phyloP scores from a whole-genome alignment of 2,113 vertebrate genomes.

The Gasterosteus nipponicus region DNA sequence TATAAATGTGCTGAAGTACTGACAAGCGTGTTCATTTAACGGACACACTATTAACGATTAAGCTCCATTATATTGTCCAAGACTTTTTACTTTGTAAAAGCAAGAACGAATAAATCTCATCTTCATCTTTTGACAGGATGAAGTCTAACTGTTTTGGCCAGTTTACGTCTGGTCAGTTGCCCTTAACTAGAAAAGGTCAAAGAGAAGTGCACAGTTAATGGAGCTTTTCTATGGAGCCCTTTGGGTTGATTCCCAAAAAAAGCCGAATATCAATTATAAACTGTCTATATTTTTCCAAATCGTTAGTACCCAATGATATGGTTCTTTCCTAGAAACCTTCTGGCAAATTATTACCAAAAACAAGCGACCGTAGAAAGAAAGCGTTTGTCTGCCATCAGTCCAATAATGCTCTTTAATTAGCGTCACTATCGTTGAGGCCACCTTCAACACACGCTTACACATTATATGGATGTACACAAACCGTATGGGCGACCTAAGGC shows the following conservation, averaged over 20 bases:
- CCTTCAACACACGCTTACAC: neutral
- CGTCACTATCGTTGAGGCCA: neutral
- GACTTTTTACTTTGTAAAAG: neutral
- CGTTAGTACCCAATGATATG: neutral
- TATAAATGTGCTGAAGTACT: neutral
- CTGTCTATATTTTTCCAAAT: neutral
- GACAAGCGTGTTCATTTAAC: no score
- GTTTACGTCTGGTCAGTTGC: neutral
- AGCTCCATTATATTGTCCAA: neutral
- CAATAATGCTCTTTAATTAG: neutral
- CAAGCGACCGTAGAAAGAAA: neutral
- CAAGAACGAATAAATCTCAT: neutral
- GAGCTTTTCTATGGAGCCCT: neutral
- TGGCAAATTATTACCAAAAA: neutral
- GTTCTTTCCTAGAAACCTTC: neutral
- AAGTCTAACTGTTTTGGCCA: neutral
- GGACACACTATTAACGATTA: neutral
- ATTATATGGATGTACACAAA: slow-evolving; percentile 1
- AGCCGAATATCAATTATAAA: neutral
- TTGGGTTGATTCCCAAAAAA: neutral
- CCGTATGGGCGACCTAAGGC: neutral
- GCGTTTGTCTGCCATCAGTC: neutral
- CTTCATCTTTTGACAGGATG: neutral
- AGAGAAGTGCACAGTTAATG: neutral
- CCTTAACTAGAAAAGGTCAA: neutral